Evolutionary conservation across 2,113 vertebrate species (phyloP).

Genomic region (Synchiropus splendidus): DNA sequence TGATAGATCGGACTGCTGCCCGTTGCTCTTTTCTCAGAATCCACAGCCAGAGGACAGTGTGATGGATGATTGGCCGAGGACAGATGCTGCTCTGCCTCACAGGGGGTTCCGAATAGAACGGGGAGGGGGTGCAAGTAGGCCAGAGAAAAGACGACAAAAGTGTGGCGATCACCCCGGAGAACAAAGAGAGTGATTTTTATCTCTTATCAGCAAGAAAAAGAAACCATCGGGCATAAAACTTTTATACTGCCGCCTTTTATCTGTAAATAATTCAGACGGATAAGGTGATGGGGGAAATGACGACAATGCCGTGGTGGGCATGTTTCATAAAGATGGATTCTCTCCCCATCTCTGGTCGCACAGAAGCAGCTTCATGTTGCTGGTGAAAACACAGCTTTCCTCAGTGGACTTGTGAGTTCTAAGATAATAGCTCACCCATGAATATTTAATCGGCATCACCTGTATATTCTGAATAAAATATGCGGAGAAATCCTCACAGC

Average conservation of each 20-base stretch:
- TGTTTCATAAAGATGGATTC: constrained; percentile 6
- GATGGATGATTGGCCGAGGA: constrained; percentile 44
- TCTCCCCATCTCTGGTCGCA: constrained; percentile 5
- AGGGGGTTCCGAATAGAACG: constrained; percentile 32
- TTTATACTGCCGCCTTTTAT: constrained; percentile 13
- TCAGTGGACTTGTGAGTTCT: constrained; percentile 3
- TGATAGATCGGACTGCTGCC: constrained; percentile 34
- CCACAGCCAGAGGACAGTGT: constrained; percentile 32
- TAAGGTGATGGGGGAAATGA: constrained; percentile 7
- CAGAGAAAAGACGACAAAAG: constrained; percentile 6
- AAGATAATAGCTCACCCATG: constrained; percentile 17
- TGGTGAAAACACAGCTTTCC: not conserved
- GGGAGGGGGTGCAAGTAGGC: constrained; percentile 18
- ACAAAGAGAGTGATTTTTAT: constrained; percentile 13
- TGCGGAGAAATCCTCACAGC: constrained; percentile 6
- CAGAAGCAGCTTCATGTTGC: not conserved
- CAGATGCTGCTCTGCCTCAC: constrained; percentile 34
- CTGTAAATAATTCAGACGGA: constrained; percentile 17
- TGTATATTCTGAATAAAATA: constrained; percentile 15
- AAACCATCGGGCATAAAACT: constrained; percentile 8
- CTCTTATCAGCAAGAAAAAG: constrained; percentile 18
- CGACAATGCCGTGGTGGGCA: constrained; percentile 6
- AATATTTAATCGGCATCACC: constrained; percentile 26
- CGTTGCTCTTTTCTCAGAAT: constrained; percentile 23
- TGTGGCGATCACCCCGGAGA: constrained; percentile 13